phyloP scores from a whole-genome alignment of 1,140 invertebrate species.

The Aphelinus certus region DNA sequence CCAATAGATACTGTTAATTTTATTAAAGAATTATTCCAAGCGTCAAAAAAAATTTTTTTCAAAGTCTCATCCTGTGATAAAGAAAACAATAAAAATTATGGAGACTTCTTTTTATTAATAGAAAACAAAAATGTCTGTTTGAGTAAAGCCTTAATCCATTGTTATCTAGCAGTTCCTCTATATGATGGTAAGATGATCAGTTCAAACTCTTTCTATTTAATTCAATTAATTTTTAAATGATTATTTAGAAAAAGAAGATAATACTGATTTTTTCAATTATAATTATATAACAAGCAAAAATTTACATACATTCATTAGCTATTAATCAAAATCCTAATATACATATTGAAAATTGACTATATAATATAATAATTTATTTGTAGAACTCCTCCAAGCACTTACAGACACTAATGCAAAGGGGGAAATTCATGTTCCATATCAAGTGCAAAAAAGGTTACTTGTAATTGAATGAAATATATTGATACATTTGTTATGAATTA shows the following conservation, averaged over 20 bases:
- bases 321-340: not conserved
- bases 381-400: constrained; percentile 36
- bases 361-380: not conserved
- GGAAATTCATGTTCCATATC: constrained; percentile 18
- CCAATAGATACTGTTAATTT: constrained; percentile 43
- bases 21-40: constrained; percentile 45
- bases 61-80: constrained; percentile 43
- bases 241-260: too few species aligned
- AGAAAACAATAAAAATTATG: constrained; percentile 44
- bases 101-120: constrained; percentile 54
- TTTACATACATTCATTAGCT: not conserved
- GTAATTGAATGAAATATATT: not conserved
- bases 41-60: constrained; percentile 48
- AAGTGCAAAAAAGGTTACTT: constrained; percentile 14
- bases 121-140: constrained; percentile 46
- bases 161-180: constrained; percentile 48
- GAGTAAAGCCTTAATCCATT: constrained; percentile 45
- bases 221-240: too few species aligned
- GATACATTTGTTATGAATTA: not conserved
- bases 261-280: not conserved
- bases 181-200: constrained; percentile 41
- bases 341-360: constrained; percentile 5
- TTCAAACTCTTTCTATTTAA: too few species aligned
- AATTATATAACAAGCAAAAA: not conserved
- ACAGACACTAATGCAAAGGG: constrained; percentile 22